Conservation (phyloP, 2,113 vertebrate genomes). For the Orcinus orca region DNA sequence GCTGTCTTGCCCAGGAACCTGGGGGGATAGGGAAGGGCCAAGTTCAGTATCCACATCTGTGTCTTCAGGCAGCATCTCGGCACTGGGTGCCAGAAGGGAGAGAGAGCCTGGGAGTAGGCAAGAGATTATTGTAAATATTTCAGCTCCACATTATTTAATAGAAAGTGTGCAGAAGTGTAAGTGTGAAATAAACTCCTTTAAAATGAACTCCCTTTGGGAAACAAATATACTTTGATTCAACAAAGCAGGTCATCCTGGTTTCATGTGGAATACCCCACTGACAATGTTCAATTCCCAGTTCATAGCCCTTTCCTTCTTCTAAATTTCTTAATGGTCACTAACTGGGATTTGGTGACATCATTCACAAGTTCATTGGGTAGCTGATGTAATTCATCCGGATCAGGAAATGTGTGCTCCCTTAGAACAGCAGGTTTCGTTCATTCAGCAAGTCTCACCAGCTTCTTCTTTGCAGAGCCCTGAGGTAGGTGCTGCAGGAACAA, state of each 20-base stretch:
- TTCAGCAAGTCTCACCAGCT: not conserved
- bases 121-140: conserved; percentile 82
- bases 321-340: not conserved
- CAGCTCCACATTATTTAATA: conserved; percentile 84
- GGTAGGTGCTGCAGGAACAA: too few species aligned
- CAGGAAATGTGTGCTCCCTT: not conserved
- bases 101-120: conserved; percentile 38
- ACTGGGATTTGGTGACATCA: not conserved
- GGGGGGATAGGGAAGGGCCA: not conserved
- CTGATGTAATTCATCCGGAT: not conserved
- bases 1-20: not conserved
- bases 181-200: conserved; percentile 84
- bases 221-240: not conserved
- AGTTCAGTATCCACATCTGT: not conserved
- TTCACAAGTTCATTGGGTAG: not conserved
- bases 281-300: not conserved
- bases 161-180: conserved; percentile 85
- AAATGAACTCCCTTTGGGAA: not conserved
- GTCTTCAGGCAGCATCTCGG: not conserved
- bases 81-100: not conserved
- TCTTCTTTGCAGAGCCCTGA: not conserved
- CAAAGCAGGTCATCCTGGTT: not conserved
- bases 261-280: not conserved
- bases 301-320: not conserved
- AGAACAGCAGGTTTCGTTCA: not conserved